phyloP scores from a whole-genome alignment of 2,888 invertebrate genomes.

The Drosophila picticornis region DNA sequence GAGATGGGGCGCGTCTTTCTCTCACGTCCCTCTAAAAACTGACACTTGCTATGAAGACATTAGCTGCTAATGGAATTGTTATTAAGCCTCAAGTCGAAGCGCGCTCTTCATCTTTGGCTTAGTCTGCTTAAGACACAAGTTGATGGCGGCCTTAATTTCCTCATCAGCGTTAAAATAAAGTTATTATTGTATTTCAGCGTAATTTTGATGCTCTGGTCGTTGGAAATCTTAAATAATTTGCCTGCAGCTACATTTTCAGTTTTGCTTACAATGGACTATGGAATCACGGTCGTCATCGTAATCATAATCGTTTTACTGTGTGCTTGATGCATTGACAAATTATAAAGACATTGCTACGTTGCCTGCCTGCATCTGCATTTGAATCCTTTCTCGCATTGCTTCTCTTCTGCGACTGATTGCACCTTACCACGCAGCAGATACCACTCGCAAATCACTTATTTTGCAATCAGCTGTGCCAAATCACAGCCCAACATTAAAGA shows the following conservation, averaged over 20 bases:
- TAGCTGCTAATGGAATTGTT: slow-evolving; percentile 85
- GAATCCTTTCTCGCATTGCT: neutral
- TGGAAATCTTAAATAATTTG: slow-evolving; percentile 43
- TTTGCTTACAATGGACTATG: slow-evolving; percentile 31
- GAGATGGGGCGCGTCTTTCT: slow-evolving; percentile 12
- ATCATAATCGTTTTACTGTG: slow-evolving; percentile 65
- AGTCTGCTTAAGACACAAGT: slow-evolving; percentile 26
- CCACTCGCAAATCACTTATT: slow-evolving; percentile 72
- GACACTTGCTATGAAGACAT: slow-evolving; percentile 85
- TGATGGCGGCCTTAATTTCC: slow-evolving; percentile 72
- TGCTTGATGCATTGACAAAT: slow-evolving; percentile 78
- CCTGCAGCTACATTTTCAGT: slow-evolving; percentile 26
- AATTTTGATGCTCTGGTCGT: slow-evolving; percentile 41
- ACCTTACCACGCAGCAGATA: slow-evolving; percentile 70
- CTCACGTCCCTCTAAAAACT: slow-evolving; percentile 73
- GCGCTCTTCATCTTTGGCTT: slow-evolving; percentile 41
- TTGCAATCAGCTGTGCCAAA: slow-evolving; percentile 66
- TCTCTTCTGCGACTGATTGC: slow-evolving; percentile 59
- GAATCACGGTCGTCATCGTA: slow-evolving; percentile 20
- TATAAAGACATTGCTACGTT: slow-evolving; percentile 58
- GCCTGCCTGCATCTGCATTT: slow-evolving; percentile 3
- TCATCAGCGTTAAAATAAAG: slow-evolving; percentile 75
- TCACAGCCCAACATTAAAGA: slow-evolving; percentile 14
- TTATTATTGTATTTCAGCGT: slow-evolving; percentile 69
- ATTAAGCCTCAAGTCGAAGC: slow-evolving; percentile 79